phyloP scores from a whole-genome alignment of 2,113 vertebrate species.

The Eidolon helvum region DNA sequence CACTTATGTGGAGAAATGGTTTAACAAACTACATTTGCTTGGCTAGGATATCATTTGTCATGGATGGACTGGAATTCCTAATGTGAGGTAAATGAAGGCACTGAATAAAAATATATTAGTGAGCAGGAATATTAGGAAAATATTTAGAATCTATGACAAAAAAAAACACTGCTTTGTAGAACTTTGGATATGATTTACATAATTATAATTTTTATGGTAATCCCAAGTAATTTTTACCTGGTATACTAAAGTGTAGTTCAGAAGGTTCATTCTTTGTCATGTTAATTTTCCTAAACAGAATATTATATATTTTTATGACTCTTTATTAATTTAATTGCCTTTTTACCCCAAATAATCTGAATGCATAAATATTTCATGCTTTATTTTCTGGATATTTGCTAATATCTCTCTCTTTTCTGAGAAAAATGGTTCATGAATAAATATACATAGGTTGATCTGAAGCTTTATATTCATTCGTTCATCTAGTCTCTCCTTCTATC shows the following conservation, averaged over 20 bases:
- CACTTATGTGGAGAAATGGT: neutral
- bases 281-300: too few relatives aligned
- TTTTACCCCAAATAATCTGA: neutral
- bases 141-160: neutral
- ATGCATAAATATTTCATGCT: neutral
- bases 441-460: neutral
- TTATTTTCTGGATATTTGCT: neutral
- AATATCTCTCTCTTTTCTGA: neutral
- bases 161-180: neutral
- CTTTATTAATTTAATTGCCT: neutral
- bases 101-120: neutral
- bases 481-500: neutral
- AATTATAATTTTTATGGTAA: too few relatives aligned
- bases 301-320: neutral
- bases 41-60: neutral
- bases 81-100: neutral
- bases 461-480: neutral
- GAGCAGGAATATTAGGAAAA: neutral
- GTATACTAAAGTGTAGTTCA: too few relatives aligned
- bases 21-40: neutral
- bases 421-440: neutral
- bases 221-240: too few relatives aligned
- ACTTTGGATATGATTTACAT: too few relatives aligned
- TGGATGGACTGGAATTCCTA: neutral
- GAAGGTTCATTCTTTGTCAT: too few relatives aligned